Percentiles rank a stretch among this genome's conserved stretches.
Conservation (phyloP, 2,888 invertebrate species). For the Listrodromus nycthemerus region DNA sequence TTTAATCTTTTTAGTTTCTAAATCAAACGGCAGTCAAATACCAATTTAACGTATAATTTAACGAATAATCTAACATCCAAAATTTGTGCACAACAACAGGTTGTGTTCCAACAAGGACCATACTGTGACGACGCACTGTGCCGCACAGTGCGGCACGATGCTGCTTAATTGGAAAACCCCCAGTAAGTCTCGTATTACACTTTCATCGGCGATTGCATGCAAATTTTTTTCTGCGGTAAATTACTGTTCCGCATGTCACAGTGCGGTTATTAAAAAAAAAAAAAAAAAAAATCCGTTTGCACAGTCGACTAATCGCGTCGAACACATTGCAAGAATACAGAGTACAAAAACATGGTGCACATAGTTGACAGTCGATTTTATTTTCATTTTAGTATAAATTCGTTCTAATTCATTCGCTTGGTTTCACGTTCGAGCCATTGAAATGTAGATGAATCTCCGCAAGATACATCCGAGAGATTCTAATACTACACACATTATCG, state of each 20-base stretch:
- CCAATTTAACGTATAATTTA: too few relatives aligned
- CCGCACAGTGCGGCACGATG: too few relatives aligned
- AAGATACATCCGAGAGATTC: conserved; percentile 22
- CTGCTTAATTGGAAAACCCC: too few relatives aligned
- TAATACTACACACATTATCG: conserved; percentile 18
- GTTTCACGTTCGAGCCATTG: conserved; percentile 25
- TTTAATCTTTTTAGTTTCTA: too few relatives aligned
- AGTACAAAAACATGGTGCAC: not conserved
- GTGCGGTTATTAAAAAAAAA: too few relatives aligned
- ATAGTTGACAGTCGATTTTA: not conserved
- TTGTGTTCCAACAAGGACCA: too few relatives aligned
- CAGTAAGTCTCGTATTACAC: not conserved
- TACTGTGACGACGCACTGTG: too few relatives aligned
- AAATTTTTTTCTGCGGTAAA: not conserved
- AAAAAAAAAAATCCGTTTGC: too few relatives aligned
- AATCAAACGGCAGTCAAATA: too few relatives aligned
- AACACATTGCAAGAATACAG: not conserved
- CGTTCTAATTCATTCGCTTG: conserved; percentile 26
- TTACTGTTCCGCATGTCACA: too few relatives aligned
- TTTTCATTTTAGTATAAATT: conserved; percentile 32
- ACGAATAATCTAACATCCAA: too few relatives aligned
- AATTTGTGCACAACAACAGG: too few relatives aligned
- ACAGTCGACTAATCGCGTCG: not conserved
- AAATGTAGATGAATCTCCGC: conserved; percentile 20
- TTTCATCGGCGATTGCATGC: not conserved